Evolutionary conservation across 2,888 invertebrate species (phyloP).

Genomic region (Torymus auratus): DNA sequence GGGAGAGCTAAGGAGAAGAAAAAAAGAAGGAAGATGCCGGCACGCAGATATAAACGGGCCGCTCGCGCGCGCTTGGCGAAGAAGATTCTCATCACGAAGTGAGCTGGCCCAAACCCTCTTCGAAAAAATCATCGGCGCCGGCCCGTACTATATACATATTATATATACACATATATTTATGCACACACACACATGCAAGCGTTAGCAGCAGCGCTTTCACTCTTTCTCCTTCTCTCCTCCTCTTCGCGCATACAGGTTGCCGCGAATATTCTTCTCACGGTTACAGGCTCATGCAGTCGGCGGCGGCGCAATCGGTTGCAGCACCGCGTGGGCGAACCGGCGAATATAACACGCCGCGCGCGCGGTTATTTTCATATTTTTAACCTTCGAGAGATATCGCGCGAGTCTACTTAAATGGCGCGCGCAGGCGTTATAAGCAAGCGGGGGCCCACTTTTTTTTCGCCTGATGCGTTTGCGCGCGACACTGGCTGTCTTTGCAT

Average conservation of each 20-base stretch:
- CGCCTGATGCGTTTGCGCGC: background rate
- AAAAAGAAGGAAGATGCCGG: too few relatives aligned
- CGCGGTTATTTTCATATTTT: constrained; percentile 37
- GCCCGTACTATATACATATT: background rate
- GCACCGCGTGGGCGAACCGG: constrained; percentile 69
- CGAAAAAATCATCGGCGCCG: constrained; percentile 38
- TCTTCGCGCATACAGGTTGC: constrained; percentile 5
- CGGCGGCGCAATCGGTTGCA: constrained; percentile 59
- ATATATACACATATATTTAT: background rate
- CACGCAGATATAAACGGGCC: too few relatives aligned
- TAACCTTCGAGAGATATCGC: constrained; percentile 10
- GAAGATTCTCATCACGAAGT: constrained; percentile 1
- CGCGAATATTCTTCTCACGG: constrained; percentile 68
- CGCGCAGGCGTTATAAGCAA: background rate
- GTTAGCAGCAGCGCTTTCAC: constrained; percentile 5
- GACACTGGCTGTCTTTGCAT: too few relatives aligned
- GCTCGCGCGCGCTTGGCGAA: background rate
- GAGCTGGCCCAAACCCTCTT: background rate
- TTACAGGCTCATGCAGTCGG: constrained; percentile 64
- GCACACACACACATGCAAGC: background rate
- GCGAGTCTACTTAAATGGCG: background rate
- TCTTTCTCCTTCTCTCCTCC: constrained; percentile 32
- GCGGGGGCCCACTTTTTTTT: background rate
- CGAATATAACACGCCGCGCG: constrained; percentile 62
- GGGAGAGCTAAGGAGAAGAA: background rate